A percentile compares a stretch with the other conserved stretches of the same genome.
Evolutionary conservation across 2,797 vertebrate genomes (phyloP).

Genomic region (Champsocephalus esox): DNA sequence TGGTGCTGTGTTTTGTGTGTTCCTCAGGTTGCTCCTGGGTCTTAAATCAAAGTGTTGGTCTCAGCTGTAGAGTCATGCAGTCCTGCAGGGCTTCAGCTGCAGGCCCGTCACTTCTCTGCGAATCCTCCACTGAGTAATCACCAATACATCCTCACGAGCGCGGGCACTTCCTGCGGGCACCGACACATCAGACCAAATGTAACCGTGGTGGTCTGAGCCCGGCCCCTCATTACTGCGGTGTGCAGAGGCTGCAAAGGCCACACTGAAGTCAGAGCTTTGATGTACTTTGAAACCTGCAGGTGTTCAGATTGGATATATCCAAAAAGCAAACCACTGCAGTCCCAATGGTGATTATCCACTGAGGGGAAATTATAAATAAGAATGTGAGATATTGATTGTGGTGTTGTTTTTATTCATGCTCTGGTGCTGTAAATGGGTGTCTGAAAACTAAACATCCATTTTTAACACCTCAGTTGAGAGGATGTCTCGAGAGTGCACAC

Average conservation of each 20-base stretch:
- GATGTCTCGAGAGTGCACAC: background rate
- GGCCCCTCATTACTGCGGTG: conserved; percentile 67
- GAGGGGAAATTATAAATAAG: conserved; percentile 14
- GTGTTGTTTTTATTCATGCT: conserved; percentile 24
- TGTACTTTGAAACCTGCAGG: conserved; percentile 41
- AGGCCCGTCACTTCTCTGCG: conserved; percentile 16
- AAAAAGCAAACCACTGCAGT: conserved; percentile 21
- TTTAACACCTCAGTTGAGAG: conserved; percentile 10
- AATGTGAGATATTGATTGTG: conserved; percentile 8
- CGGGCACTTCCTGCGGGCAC: conserved; percentile 54
- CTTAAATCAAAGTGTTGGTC: conserved; percentile 23
- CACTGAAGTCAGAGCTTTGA: conserved; percentile 41
- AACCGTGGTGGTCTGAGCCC: conserved; percentile 41
- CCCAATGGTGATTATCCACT: background rate
- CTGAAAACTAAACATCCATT: background rate
- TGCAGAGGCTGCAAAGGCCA: conserved; percentile 41
- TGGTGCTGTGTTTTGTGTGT: conserved; percentile 3
- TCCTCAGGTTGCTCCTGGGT: conserved; percentile 13
- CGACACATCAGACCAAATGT: conserved; percentile 53
- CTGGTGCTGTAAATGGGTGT: conserved; percentile 5
- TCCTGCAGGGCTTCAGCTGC: conserved; percentile 48
- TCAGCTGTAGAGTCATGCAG: conserved; percentile 43
- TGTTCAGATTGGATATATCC: conserved; percentile 24
- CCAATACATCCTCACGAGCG: conserved; percentile 41
- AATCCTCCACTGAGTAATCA: conserved; percentile 39